Conservation (phyloP, 2,888 invertebrate genomes). For the Andrena haemorrhoa region DNA sequence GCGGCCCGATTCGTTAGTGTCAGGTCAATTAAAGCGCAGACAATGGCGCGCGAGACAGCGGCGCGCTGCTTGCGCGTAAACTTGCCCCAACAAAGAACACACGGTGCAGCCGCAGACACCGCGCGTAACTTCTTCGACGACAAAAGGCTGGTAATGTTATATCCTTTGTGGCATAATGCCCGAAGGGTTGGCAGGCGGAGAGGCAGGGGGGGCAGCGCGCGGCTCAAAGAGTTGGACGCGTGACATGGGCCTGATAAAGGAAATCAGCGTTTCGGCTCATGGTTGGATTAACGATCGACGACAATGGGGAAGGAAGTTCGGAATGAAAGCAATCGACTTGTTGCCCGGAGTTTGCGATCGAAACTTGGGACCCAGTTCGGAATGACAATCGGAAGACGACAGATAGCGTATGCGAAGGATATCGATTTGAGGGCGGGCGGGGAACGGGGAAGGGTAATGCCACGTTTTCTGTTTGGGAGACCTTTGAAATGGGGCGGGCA, state of each 20-base stretch:
- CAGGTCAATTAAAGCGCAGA: constrained; percentile 57
- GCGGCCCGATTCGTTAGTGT: constrained; percentile 46
- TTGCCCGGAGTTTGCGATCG: constrained; percentile 11
- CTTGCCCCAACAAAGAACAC: constrained; percentile 40
- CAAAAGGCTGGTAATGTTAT: constrained; percentile 36
- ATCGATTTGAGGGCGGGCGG: background rate
- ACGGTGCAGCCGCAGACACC: constrained; percentile 21
- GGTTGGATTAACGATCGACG: constrained; percentile 26
- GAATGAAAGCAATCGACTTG: constrained; percentile 12
- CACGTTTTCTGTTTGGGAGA: constrained; percentile 46
- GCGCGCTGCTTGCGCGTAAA: constrained; percentile 23
- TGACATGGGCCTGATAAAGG: constrained; percentile 28
- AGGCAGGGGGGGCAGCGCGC: background rate
- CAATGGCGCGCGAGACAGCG: constrained; percentile 37
- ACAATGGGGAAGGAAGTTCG: constrained; percentile 13
- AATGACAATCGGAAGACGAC: constrained; percentile 20
- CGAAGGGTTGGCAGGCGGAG: background rate
- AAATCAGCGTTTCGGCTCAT: constrained; percentile 19
- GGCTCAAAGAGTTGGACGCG: constrained; percentile 27
- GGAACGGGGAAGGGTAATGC: constrained; percentile 13
- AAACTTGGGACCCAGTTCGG: constrained; percentile 10
- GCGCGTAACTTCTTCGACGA: constrained; percentile 41
- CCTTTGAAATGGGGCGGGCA: constrained; percentile 7
- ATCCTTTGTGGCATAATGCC: constrained; percentile 49
- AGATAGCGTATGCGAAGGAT: constrained; percentile 3